Conservation (phyloP, 1,140 invertebrate genomes). For the Nasonia giraulti region DNA sequence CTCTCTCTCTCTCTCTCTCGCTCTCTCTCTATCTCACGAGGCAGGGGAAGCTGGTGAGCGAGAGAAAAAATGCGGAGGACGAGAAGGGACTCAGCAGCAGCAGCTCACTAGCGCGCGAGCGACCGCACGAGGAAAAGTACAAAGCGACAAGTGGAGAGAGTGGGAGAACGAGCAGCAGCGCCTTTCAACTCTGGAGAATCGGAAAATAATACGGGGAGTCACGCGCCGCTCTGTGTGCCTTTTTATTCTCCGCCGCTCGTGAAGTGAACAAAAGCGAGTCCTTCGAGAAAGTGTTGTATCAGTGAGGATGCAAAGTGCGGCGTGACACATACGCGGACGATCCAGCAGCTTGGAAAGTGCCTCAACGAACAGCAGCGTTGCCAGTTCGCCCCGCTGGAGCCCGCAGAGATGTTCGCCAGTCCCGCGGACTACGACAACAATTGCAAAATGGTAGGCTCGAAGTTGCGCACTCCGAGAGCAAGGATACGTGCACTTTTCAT, state of each 20-base stretch:
- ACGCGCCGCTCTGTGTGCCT: not conserved
- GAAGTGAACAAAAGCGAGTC: not conserved
- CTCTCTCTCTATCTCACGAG: not conserved
- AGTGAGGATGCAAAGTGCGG: not conserved
- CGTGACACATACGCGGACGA: not conserved
- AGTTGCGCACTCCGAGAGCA: not conserved
- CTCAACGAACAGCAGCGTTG: constrained; percentile 15
- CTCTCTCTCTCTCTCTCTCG: no score
- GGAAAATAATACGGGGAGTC: not conserved
- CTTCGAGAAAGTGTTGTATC: no score
- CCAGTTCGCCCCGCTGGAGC: constrained; percentile 24
- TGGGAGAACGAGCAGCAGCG: not conserved
- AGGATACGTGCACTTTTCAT: not conserved
- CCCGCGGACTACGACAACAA: constrained; percentile 61
- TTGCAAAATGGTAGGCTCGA: constrained; percentile 63
- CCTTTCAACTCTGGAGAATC: not conserved
- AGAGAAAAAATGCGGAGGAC: not conserved
- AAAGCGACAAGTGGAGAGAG: not conserved
- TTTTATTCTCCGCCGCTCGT: not conserved
- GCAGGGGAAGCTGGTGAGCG: not conserved
- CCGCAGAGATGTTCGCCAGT: constrained; percentile 62
- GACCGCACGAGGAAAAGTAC: not conserved
- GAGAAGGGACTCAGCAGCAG: not conserved
- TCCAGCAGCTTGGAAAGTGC: not conserved
- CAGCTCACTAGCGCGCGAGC: not conserved